A percentile compares a stretch with the other conserved stretches of the same genome.
Evolutionary conservation across 2,113 vertebrate genomes (phyloP).

Genomic region (Mormoops blainvillei): DNA sequence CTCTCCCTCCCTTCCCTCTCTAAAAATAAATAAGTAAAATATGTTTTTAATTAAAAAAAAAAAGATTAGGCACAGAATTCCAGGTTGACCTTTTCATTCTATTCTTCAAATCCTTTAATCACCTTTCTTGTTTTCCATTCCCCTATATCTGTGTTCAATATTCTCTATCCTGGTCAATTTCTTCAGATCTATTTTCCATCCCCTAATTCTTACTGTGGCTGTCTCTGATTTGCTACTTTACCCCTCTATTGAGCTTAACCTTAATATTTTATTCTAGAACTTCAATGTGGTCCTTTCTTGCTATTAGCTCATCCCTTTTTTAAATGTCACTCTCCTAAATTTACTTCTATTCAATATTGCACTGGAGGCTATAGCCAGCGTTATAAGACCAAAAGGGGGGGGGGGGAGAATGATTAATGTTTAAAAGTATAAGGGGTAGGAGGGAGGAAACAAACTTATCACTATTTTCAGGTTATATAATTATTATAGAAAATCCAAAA

Average conservation of each 20-base stretch:
- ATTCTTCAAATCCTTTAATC: not conserved
- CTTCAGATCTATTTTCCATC: not conserved
- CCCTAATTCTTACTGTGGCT: not conserved
- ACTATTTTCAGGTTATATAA: conserved; percentile 6
- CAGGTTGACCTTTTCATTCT: not conserved
- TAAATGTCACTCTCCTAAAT: not conserved
- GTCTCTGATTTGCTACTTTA: not conserved
- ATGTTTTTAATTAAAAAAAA: too few relatives aligned
- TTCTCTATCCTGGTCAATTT: not conserved
- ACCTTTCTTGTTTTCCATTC: not conserved
- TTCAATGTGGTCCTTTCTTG: not conserved
- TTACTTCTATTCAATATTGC: not conserved
- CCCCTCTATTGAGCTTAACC: not conserved
- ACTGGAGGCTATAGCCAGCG: not conserved
- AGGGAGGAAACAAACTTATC: not conserved
- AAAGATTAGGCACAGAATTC: too few relatives aligned
- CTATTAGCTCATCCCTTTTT: not conserved
- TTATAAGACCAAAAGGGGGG: not conserved
- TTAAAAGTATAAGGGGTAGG: not conserved
- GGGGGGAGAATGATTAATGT: not conserved
- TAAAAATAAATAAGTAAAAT: too few relatives aligned
- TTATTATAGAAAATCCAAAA: conserved; percentile 6
- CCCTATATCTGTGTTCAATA: not conserved
- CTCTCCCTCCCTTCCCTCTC: too few relatives aligned
- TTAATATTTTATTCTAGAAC: not conserved